Conservation (phyloP, 2,888 invertebrate species). For the Cantharis rufa region DNA sequence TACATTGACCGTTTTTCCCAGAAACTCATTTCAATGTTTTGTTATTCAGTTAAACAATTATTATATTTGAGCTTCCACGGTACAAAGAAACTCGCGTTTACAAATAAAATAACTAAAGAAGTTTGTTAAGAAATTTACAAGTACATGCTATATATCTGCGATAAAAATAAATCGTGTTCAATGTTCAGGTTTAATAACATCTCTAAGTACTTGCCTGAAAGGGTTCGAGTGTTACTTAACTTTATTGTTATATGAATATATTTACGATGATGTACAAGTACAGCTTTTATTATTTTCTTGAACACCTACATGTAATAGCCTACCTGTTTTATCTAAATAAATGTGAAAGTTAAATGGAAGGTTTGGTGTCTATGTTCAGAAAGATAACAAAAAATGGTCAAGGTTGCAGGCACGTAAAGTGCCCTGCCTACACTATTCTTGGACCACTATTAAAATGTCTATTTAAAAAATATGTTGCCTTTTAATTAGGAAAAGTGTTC, state of each 20-base stretch:
- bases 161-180: neutral
- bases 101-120: neutral
- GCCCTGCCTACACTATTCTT: neutral
- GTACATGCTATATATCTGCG: neutral
- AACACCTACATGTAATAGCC: neutral
- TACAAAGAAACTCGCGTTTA: neutral
- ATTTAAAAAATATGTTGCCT: neutral
- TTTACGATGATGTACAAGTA: neutral
- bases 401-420: neutral
- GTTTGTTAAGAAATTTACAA: neutral
- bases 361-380: neutral
- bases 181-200: neutral
- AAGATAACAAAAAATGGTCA: neutral
- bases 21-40: neutral
- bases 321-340: neutral
- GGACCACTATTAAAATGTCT: neutral
- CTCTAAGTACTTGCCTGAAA: neutral
- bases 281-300: neutral
- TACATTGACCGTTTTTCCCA: neutral
- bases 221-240: neutral
- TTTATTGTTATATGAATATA: neutral
- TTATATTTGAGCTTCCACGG: neutral
- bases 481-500: neutral
- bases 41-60: neutral
- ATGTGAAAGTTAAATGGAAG: neutral